Percentiles rank a stretch among this genome's conserved stretches.
Evolutionary conservation across 2,113 vertebrate species (phyloP).

Genomic region (Hippocampus guttulatus): DNA sequence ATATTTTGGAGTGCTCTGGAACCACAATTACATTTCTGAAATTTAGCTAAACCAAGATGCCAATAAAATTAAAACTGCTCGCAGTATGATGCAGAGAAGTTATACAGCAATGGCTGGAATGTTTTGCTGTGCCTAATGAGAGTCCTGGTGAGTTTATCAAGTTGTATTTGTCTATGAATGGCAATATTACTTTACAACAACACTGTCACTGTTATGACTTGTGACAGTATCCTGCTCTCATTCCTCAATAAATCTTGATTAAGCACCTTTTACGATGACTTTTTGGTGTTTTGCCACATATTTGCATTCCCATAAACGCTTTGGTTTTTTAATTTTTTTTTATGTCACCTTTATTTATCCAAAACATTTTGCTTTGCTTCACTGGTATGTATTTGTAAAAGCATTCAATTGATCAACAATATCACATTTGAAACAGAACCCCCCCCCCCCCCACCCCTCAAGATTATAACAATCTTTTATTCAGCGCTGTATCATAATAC

Average conservation of each 20-base stretch:
- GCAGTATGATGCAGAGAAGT: not conserved
- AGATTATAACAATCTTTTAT: no score
- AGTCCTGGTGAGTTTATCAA: not conserved
- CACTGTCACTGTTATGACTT: not conserved
- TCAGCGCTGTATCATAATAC: no score
- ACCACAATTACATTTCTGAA: not conserved
- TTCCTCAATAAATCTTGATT: not conserved
- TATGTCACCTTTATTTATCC: no score
- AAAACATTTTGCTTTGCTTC: no score
- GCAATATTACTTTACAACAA: not conserved
- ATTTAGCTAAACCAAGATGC: not conserved
- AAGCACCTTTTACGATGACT: constrained; percentile 12
- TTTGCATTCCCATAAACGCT: constrained; percentile 24
- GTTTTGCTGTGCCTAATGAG: not conserved
- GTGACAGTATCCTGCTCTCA: not conserved
- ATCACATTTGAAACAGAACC: no score
- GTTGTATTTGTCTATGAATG: not conserved
- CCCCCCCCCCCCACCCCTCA: no score
- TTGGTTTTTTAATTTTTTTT: not conserved
- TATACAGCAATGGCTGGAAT: not conserved
- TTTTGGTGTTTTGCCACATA: constrained; percentile 20
- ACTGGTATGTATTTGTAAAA: not conserved
- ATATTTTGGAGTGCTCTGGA: not conserved
- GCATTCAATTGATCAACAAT: no score
- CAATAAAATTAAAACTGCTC: not conserved